These are phyloP conservation scores for Lagopus muta DNA, from an alignment of 2,113 vertebrate species.

Conservation along the genomic window DNA sequence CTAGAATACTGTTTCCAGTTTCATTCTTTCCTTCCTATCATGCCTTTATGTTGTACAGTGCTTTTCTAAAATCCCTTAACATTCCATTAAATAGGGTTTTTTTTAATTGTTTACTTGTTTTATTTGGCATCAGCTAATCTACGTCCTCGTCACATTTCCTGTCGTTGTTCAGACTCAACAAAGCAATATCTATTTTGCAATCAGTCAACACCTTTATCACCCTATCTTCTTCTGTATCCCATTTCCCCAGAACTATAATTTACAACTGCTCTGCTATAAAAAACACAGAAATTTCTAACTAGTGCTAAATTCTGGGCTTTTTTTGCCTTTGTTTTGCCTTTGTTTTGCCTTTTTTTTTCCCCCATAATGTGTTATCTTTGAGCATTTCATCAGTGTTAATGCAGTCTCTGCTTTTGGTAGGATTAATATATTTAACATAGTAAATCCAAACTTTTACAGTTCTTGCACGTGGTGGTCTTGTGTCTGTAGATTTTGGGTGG, in stretches of 20 bases:
- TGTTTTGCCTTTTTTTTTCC: neutral
- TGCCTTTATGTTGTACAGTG: neutral
- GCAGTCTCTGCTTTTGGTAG: neutral
- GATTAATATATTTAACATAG: neutral
- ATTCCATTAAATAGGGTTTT: neutral
- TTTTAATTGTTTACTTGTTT: neutral
- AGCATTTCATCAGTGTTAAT: neutral
- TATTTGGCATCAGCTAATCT: neutral
- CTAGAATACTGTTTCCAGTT: neutral
- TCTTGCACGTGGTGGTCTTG: neutral
- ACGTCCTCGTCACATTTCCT: neutral
- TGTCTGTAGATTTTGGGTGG: neutral
- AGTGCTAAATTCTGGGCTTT: neutral
- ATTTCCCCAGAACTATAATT: neutral
- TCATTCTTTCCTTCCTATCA: neutral
- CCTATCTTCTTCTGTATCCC: neutral
- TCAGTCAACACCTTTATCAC: neutral
- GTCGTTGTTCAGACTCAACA: neutral
- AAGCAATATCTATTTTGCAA: neutral
- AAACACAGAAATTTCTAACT: neutral
- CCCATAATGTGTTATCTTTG: neutral
- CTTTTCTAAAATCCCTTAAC: neutral
- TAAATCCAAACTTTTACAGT: neutral
- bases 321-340: neutral
- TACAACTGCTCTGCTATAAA: neutral